Evolutionary conservation across 2,113 vertebrate species (phyloP).

Genomic region (Amazona vittata): DNA sequence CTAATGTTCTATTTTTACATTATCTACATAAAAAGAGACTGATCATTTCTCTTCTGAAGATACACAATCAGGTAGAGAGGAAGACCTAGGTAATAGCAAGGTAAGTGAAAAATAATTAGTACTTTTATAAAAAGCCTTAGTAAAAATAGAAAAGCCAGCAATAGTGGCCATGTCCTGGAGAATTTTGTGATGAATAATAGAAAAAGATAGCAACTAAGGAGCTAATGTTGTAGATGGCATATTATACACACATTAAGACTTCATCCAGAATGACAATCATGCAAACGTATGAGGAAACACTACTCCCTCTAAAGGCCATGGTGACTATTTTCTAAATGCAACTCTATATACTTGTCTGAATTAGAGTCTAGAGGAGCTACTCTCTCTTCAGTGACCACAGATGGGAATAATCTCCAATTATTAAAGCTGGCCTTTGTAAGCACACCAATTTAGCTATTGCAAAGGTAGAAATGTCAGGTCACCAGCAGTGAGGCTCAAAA

Average conservation of each 20-base stretch:
- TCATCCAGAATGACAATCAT: background rate
- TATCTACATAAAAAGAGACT: background rate
- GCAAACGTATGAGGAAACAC: background rate
- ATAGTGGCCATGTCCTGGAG: background rate
- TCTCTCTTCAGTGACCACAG: accelerated
- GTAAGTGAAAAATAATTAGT: background rate
- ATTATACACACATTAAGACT: background rate
- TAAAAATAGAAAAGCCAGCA: background rate
- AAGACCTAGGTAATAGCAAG: background rate
- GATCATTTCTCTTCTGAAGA: background rate
- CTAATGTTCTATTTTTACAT: background rate
- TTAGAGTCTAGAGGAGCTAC: background rate
- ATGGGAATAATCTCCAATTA: background rate
- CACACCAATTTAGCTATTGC: background rate
- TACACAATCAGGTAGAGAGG: background rate
- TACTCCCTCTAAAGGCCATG: background rate
- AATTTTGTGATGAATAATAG: background rate
- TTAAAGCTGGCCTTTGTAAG: background rate
- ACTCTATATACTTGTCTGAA: background rate
- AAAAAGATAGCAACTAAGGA: background rate
- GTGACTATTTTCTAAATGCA: background rate
- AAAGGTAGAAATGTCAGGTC: background rate
- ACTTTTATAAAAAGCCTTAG: background rate
- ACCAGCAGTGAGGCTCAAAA: background rate
- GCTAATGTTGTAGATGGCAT: background rate